phyloP scores from a whole-genome alignment of 2,888 invertebrate genomes.

The Galerucella pusilla region DNA sequence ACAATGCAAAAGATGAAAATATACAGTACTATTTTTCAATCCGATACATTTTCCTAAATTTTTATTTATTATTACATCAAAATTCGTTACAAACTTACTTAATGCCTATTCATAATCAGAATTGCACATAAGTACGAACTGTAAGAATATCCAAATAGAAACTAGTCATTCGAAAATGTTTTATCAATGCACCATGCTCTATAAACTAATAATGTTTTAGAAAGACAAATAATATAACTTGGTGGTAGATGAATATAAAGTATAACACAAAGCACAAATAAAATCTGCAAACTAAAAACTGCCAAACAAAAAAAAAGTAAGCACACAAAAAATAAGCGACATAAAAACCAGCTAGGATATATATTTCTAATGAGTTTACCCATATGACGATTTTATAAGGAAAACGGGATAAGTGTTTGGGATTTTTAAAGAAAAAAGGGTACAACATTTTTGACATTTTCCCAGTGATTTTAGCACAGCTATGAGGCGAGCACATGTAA shows the following conservation, averaged over 20 bases:
- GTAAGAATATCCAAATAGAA: not conserved
- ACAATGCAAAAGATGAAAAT: not conserved
- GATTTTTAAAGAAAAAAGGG: conserved; percentile 44
- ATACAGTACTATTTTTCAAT: not conserved
- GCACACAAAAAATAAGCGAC: conserved; percentile 53
- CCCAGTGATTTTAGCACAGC: conserved; percentile 64
- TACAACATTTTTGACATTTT: conserved; percentile 39
- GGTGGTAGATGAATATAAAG: conserved; percentile 40
- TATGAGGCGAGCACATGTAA: conserved; percentile 64
- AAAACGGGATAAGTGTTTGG: conserved; percentile 45
- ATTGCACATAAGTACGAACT: not conserved
- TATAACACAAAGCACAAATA: conserved; percentile 46
- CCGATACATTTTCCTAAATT: too few relatives aligned
- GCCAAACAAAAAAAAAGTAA: conserved; percentile 41
- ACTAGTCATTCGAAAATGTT: conserved; percentile 22
- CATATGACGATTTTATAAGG: conserved; percentile 52
- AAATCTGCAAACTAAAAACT: conserved; percentile 42
- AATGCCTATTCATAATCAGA: too few relatives aligned
- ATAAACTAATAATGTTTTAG: conserved; percentile 41
- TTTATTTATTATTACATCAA: not conserved
- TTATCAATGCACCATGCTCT: conserved; percentile 24
- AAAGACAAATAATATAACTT: conserved; percentile 39
- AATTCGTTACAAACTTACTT: not conserved
- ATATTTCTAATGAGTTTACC: conserved; percentile 50
- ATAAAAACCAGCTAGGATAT: conserved; percentile 53